Percentiles rank a stretch among this genome's conserved stretches.
phyloP scores from a whole-genome alignment of 2,797 vertebrate genomes.

The Streptopelia turtur region DNA sequence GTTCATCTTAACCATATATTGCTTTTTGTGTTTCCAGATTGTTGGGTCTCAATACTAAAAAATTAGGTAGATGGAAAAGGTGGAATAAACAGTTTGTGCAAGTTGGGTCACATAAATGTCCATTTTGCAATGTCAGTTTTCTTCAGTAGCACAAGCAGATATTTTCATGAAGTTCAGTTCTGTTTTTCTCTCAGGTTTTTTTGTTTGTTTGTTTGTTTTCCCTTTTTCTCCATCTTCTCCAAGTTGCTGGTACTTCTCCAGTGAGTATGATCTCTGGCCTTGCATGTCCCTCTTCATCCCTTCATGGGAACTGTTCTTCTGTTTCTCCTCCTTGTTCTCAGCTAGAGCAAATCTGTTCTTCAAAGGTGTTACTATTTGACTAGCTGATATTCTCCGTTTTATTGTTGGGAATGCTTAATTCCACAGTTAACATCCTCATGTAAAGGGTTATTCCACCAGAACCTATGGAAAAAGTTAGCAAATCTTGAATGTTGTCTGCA shows the following conservation, averaged over 20 bases:
- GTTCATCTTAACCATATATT: not conserved
- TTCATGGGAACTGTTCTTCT: not conserved
- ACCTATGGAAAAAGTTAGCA: not conserved
- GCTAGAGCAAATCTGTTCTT: not conserved
- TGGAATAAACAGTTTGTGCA: not conserved
- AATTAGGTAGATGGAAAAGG: not conserved
- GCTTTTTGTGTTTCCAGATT: not conserved
- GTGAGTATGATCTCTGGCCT: not conserved
- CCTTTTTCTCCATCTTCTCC: not conserved
- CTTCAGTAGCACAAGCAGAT: not conserved
- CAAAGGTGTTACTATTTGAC: not conserved
- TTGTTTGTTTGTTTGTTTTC: not conserved
- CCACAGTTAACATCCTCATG: not conserved
- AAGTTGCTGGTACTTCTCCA: not conserved
- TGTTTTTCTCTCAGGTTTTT: not conserved
- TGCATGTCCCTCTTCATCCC: not conserved
- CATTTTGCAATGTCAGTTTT: not conserved
- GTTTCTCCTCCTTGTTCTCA: not conserved
- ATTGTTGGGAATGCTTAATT: not conserved
- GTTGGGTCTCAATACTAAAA: not conserved
- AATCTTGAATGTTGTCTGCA: not conserved
- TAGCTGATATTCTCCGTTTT: not conserved
- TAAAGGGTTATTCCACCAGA: not conserved
- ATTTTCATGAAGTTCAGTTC: not conserved
- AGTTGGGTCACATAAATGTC: not conserved